A percentile compares a stretch with the other conserved stretches of the same genome.
Conservation (phyloP, 2,797 vertebrate genomes). For the Alectoris magna region DNA sequence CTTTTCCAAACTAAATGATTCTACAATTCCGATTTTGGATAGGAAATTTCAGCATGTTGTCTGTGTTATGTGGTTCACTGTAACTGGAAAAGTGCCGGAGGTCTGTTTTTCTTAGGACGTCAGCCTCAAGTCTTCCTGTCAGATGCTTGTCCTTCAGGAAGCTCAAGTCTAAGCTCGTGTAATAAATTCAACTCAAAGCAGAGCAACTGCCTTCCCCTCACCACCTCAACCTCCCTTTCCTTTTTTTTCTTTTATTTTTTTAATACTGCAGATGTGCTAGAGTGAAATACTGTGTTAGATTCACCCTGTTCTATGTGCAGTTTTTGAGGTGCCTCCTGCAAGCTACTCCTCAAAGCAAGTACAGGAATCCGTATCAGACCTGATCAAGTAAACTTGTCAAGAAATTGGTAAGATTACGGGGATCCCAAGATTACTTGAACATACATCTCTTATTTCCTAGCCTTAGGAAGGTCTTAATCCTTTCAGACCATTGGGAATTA, state of each 20-base stretch:
- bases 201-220: neutral
- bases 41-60: neutral
- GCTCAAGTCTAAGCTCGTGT: neutral
- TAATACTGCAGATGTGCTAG: neutral
- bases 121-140: neutral
- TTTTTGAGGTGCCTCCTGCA: neutral
- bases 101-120: neutral
- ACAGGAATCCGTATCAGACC: neutral
- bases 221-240: neutral
- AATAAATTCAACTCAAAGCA: neutral
- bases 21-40: neutral
- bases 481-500: neutral
- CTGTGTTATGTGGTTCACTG: neutral
- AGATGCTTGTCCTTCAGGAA: neutral
- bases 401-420: neutral
- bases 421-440: neutral
- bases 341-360: neutral
- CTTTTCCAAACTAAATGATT: neutral
- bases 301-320: neutral
- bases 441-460: neutral
- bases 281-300: neutral
- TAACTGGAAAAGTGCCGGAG: rapidly evolving
- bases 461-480: neutral
- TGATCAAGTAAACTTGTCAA: neutral
- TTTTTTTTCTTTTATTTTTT: neutral